Base-by-base conservation (phyloP, 2,888 invertebrate genomes). In the Meandrusa payeni region DNA sequence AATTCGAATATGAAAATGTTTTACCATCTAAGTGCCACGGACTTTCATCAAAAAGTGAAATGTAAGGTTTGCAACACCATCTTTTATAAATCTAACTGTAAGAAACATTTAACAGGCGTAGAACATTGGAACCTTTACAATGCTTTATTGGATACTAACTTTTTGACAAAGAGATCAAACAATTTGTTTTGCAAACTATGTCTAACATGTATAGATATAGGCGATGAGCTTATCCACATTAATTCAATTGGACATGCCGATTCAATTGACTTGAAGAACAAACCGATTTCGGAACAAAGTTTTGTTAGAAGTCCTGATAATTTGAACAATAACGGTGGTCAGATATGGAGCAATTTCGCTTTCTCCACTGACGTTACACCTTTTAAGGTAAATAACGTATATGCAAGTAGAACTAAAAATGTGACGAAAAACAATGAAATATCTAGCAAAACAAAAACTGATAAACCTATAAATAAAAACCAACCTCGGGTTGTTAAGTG, bases 161-260 rank as follows among this genome's bases (percentile, higher is more conserved):
- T 22, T 27, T 11, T 44, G 10, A 12, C n/a, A 2, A 33, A 15
- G 22, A 11, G 3, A 2, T 2, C n/a, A 15, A 17, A 7, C 1
- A 22, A 15, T 4, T 2, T 33, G 1, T 13, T 19, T 11, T 44
- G 44, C 13, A 6, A 22, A 7, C 1, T 27, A 10, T 44, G 44
- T 7, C 6, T 22, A 7, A 7, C 5, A n/a, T 13, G 11, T 11
- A 15, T 44, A 3, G 2, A 4, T 0, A 11, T 23, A n/a, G 44
- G 33, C 1, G 6, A 39, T 6, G 44, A 39, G 19, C 3, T 44
- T 1, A 2, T 15, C 2, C 44, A 44, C 10, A 27, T 33, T 5
- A 2, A 32, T 2, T 22, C 38, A 1, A 1, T 17, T 1, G 6
- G 13, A 28, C 41, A 41, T 28, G 3, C 4, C 0, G 4, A 2